Evolutionary conservation across 2,888 invertebrate genomes (phyloP), one percentile per base, ranked within the genome.

Genomic region (Drosophila anomelani): DNA sequence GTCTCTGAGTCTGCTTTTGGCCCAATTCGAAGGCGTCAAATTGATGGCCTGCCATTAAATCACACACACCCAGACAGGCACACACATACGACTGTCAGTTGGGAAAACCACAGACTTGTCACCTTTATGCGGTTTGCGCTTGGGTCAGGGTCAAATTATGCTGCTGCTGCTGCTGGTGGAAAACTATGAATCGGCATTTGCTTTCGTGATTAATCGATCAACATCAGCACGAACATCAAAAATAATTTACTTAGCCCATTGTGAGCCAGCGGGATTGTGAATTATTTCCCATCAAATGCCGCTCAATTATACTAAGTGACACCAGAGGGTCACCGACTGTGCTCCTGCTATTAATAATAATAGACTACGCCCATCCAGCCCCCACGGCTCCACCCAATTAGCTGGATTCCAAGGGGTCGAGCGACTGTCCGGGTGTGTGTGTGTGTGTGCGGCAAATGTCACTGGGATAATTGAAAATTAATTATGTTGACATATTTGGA

Each of bases 401-500:
- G 43, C 36, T n/a, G 6, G 7, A 38, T 49, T 57, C 32, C 57
- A n/a, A 53, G 49, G 26, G 70, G 47, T 41, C 15, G 36, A 17
- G 44, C 12, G 64, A 17, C 32, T 41, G 47, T 43, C 46, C 51
- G 34, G 29, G 34, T 29, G 68, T 44, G 47, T 13, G 59, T 47
- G 43, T 15, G 38, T 36, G 66, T 51, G 39, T 13, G 62, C 26
- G 49, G 53, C 57, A 61, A 85, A 80, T 80, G 84, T 76, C 81
- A 76, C 80, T 64, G 68, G 80, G 79, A 76, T 86, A 86, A 86
- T 86, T 86, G 85, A 88, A 86, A 86, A 88, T 86, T 86, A 86
- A 86, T 88, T 88, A 85, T 88, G 89, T 86, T 86, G 88, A 88
- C 87, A 78, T 88, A 87, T 85, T 88, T 78, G 77, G 73, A 81